These are phyloP conservation scores for Antheraea mylitta DNA, from an alignment of 1,140 invertebrate genomes.

Conservation along the genomic window DNA sequence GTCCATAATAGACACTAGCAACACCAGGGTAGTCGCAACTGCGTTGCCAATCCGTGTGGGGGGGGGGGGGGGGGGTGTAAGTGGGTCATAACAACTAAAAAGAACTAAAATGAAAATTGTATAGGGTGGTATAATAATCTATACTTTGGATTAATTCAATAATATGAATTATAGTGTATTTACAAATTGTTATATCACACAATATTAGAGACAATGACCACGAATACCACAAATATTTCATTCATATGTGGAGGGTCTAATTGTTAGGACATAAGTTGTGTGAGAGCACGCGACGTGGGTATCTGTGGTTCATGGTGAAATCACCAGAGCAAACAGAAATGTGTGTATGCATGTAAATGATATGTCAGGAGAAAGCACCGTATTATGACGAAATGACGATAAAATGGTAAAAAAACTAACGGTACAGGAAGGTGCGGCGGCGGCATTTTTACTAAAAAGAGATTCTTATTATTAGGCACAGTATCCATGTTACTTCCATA, in stretches of 20 bases:
- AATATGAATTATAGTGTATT: not conserved
- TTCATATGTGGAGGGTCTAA: not conserved
- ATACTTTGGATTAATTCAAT: not conserved
- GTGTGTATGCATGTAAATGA: conserved; percentile 70
- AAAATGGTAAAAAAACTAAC: conserved; percentile 48
- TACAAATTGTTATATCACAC: not conserved
- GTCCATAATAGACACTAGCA: too few species aligned
- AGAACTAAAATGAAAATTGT: too few species aligned
- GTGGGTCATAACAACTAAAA: too few species aligned
- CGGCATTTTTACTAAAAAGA: conserved; percentile 29
- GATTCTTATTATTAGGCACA: not conserved
- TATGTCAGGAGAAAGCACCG: conserved; percentile 52
- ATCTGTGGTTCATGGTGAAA: conserved; percentile 36
- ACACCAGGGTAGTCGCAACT: too few species aligned
- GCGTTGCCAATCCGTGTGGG: too few species aligned
- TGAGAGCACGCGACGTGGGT: conserved; percentile 5
- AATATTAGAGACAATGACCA: not conserved
- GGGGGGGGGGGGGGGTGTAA: too few species aligned
- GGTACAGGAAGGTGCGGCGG: conserved; percentile 37
- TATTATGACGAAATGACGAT: conserved; percentile 53
- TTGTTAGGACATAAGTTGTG: conserved; percentile 1
- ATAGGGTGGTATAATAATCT: too few species aligned
- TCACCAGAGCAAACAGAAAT: conserved; percentile 63
- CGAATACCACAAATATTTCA: not conserved
- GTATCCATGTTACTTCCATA: not conserved